phyloP scores from a whole-genome alignment of 2,888 invertebrate genomes.

The Hecatera dysodea region DNA sequence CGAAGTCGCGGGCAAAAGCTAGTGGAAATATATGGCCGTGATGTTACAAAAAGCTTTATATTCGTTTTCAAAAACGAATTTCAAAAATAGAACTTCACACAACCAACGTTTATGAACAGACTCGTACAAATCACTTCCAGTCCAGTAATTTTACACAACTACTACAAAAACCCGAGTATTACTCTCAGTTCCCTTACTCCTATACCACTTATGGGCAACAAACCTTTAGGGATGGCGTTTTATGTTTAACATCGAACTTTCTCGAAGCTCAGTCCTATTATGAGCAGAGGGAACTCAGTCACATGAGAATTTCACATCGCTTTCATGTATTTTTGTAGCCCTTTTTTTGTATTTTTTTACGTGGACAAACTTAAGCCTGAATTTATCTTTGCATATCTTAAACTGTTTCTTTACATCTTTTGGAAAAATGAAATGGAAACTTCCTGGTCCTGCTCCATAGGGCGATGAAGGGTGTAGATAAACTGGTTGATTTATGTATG shows the following conservation, averaged over 20 bases:
- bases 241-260: constrained; percentile 51
- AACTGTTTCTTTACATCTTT: neutral
- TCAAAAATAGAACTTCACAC: too few relatives aligned
- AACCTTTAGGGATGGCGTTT: constrained; percentile 53
- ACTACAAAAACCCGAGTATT: constrained; percentile 18
- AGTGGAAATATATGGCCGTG: too few relatives aligned
- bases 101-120: neutral
- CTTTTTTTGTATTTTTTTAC: constrained; percentile 14
- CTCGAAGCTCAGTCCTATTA: constrained; percentile 39
- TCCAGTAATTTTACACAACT: neutral
- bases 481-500: too few relatives aligned
- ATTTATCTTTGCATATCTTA: neutral
- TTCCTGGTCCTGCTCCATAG: too few relatives aligned
- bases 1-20: too few relatives aligned
- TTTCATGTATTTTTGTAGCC: constrained; percentile 52
- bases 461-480: too few relatives aligned
- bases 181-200: constrained; percentile 17
- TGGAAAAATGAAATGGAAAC: too few relatives aligned
- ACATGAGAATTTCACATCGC: constrained; percentile 55
- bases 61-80: too few relatives aligned
- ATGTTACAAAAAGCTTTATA: neutral
- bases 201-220: constrained; percentile 38
- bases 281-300: constrained; percentile 45
- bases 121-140: constrained; percentile 23
- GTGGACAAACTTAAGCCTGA: neutral